These are phyloP conservation scores for Machimus rusticus DNA, from an alignment of 2,888 invertebrate species.

Conservation along the genomic window DNA sequence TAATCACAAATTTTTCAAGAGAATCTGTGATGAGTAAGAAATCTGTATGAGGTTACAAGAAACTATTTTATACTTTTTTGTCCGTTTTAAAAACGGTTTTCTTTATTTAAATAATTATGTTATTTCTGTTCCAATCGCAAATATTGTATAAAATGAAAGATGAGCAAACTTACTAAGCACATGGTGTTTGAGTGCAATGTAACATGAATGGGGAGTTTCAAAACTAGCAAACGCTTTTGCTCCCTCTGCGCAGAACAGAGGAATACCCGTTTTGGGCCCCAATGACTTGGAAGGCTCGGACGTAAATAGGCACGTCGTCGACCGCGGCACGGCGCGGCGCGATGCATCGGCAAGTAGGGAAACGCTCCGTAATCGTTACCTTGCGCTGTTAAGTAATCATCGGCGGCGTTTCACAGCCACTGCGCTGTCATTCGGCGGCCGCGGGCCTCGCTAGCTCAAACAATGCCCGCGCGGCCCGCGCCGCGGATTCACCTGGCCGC, in stretches of 20 bases:
- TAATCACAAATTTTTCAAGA: too few relatives aligned
- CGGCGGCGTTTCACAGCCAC: background rate
- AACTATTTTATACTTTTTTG: too few relatives aligned
- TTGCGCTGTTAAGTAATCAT: conserved; percentile 15
- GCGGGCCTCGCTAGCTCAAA: background rate
- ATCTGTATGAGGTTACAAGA: too few relatives aligned
- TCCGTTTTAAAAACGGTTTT: too few relatives aligned
- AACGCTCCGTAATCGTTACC: conserved; percentile 22
- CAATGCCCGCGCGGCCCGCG: background rate
- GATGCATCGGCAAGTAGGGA: background rate
- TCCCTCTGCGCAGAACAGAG: background rate
- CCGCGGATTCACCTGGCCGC: background rate
- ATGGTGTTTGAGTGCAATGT: too few relatives aligned
- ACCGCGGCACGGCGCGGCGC: background rate
- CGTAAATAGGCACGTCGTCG: background rate
- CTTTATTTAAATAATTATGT: too few relatives aligned
- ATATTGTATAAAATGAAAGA: too few relatives aligned
- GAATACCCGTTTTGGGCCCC: background rate
- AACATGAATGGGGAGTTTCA: too few relatives aligned
- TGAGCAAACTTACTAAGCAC: too few relatives aligned
- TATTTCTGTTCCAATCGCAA: too few relatives aligned
- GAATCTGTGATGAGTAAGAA: too few relatives aligned
- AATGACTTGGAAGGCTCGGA: background rate
- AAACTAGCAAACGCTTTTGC: background rate
- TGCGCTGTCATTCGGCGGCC: background rate